Base-by-base conservation (phyloP, 2,888 invertebrate species). In the Scotopteryx bipunctaria region DNA sequence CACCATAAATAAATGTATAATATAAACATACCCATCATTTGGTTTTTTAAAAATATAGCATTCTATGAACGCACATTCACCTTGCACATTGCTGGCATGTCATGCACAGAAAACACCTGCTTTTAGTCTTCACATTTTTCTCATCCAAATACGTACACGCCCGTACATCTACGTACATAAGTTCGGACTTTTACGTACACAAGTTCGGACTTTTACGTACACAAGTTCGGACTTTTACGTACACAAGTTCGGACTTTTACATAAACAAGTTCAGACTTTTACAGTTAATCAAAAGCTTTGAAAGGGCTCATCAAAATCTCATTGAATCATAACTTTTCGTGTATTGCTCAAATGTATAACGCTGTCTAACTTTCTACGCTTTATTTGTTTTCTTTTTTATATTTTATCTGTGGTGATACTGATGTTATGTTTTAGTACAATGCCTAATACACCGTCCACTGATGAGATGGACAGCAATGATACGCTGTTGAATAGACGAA, bases 381-480 rank as follows among this genome's bases (percentile, higher is more conserved):
- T 59, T 55, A 23, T 53, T 35, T 45, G 43, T 50, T 3, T 32
- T 40, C 1, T 35, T 9, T 23, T 35, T 35, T 46, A 31, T 45
- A 17, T 31, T 33, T 13, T 48, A 29, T 33, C 54, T 29, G 56
- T 25, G 9, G 33, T 17, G 9, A 27, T n/a, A n/a, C n/a, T n/a
- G n/a, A n/a, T n/a, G n/a, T 47, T 52, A 36, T 62, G 61, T 81
- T 83, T 49, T 80, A 93, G 91, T 71, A 93, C 93, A 59, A 91
- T 94, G 83, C 94, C 93, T 32, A 94, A 93, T 64, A 94, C 94
- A 0, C 94, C 95, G 2, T 94, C 94, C 0, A 92, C 94, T 14
- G 95, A 94, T 51, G 93, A 93, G 53, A 84, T 91, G 74, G 93
- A 93, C 48, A 81, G 71, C 53, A 77, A 67, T 32, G 92, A 93